phyloP scores from a whole-genome alignment of 2,888 invertebrate genomes.

The Morpho deidamia region DNA sequence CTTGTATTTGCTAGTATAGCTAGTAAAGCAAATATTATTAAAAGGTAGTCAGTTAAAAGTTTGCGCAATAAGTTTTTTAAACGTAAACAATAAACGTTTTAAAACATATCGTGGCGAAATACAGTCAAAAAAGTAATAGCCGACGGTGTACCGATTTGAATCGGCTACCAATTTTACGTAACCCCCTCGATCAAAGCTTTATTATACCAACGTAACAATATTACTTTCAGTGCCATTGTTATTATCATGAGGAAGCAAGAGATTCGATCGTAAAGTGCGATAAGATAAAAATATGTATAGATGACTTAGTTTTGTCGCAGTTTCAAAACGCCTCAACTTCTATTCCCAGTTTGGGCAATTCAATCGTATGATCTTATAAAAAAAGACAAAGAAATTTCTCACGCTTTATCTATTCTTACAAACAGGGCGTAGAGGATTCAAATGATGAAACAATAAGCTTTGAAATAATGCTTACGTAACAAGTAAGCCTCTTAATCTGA shows the following conservation, averaged over 20 bases:
- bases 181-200: constrained; percentile 21
- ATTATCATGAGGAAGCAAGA: constrained; percentile 11
- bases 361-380: no score
- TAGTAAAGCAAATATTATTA: no score
- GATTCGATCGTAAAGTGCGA: constrained; percentile 1
- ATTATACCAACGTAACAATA: constrained; percentile 16
- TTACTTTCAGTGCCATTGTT: constrained; percentile 14
- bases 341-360: no score
- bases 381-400: no score
- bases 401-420: no score
- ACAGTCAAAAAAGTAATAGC: constrained; percentile 56
- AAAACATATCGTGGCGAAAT: constrained; percentile 16
- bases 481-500: no score
- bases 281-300: constrained; percentile 1
- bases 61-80: constrained; percentile 2
- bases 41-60: background rate
- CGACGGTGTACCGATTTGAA: constrained; percentile 38
- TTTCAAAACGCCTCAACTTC: no score
- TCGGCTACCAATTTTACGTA: constrained; percentile 43
- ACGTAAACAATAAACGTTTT: constrained; percentile 8
- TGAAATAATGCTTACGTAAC: no score
- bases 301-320: background rate
- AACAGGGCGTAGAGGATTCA: no score
- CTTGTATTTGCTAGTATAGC: no score
- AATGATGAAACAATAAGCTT: no score